A percentile compares a stretch with the other conserved stretches of the same genome.
These are phyloP conservation scores for Phragmatobia fuliginosa DNA, from an alignment of 2,888 invertebrate genomes.

Conservation along the genomic window DNA sequence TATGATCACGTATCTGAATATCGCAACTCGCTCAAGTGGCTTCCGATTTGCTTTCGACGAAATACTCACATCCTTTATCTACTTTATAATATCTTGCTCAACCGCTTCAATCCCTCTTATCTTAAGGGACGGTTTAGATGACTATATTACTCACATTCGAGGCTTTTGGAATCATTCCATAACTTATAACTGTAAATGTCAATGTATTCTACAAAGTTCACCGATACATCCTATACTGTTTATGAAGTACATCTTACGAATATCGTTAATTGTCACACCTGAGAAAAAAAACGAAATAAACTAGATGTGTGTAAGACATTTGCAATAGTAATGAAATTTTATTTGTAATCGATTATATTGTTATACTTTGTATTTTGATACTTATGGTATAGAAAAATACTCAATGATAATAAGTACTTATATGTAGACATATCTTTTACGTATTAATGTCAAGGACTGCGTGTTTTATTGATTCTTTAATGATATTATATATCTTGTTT, in stretches of 20 bases:
- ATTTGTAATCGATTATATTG: too few species aligned
- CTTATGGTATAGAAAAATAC: too few species aligned
- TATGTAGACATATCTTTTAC: too few species aligned
- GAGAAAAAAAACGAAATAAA: not conserved
- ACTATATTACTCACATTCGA: not conserved
- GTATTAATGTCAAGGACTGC: too few species aligned
- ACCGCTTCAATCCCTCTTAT: not conserved
- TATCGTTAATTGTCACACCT: not conserved
- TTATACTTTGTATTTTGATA: too few species aligned
- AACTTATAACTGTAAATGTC: not conserved
- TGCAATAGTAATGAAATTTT: too few species aligned
- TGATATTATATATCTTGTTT: too few species aligned
- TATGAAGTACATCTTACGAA: not conserved
- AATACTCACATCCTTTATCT: constrained; percentile 1
- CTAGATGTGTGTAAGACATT: too few species aligned
- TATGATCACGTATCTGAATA: not conserved
- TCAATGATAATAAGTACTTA: too few species aligned
- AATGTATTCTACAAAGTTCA: not conserved
- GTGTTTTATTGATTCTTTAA: too few species aligned
- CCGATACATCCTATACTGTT: not conserved
- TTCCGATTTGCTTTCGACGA: not conserved
- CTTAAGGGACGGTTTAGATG: not conserved
- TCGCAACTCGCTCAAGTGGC: not conserved
- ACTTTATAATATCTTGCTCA: constrained; percentile 1
- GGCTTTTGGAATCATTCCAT: not conserved